Evolutionary conservation across 1,140 invertebrate genomes (phyloP).

Genomic region (Oryzaephilus surinamensis): DNA sequence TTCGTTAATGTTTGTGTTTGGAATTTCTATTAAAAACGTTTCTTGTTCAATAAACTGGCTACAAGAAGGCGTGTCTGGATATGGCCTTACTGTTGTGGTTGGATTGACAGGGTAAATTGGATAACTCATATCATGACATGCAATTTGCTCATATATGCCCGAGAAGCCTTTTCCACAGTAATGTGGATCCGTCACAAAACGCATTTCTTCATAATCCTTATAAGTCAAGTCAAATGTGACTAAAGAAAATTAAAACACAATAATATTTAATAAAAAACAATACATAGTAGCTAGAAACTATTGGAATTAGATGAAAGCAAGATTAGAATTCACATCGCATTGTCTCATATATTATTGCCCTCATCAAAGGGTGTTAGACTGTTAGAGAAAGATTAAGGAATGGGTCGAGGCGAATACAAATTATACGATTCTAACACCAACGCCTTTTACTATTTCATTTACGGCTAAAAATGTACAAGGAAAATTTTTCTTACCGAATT

Average conservation of each 20-base stretch:
- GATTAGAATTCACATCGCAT: no score
- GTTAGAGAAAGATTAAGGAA: background rate
- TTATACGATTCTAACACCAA: no score
- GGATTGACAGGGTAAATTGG: slow-evolving; percentile 1
- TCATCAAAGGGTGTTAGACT: background rate
- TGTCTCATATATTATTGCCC: no score
- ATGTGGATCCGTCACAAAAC: slow-evolving; percentile 10
- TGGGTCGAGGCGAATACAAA: background rate
- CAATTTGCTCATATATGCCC: slow-evolving; percentile 10
- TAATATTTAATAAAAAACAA: no score
- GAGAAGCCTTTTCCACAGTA: slow-evolving; percentile 10
- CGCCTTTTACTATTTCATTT: no score
- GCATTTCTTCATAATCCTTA: slow-evolving; percentile 9
- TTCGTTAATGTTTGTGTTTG: slow-evolving; percentile 2
- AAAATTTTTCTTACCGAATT: slow-evolving; percentile 11
- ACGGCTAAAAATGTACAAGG: background rate
- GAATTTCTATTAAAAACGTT: slow-evolving; percentile 4
- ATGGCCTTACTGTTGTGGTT: no score
- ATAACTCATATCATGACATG: slow-evolving; percentile 9
- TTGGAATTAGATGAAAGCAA: no score
- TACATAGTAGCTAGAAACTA: no score
- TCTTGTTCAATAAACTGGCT: background rate
- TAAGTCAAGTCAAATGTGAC: slow-evolving; percentile 9
- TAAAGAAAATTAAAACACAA: slow-evolving; percentile 10
- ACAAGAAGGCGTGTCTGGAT: slow-evolving; percentile 3